Evolutionary conservation across 2,113 vertebrate genomes (phyloP), one percentile per base, ranked within the genome.

Genomic region (Silurus asotus): DNA sequence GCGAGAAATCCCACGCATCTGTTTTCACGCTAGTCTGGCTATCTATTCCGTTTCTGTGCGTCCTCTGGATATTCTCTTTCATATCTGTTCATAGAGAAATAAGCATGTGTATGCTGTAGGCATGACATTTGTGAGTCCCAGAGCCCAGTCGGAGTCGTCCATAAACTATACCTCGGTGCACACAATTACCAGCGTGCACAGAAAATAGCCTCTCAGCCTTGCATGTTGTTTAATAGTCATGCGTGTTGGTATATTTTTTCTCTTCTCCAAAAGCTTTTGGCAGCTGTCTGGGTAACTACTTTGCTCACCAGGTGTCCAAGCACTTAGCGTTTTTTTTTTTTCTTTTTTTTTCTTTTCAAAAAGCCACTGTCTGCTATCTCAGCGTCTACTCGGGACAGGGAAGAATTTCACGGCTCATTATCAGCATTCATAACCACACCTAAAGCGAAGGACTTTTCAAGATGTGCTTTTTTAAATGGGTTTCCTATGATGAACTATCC

Each of bases 371-470:
- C 76, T 87, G 83, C 81, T 78, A 84, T 82, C 78, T 85, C 84
- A 49, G 67, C 76, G 37, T 82, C 49, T 85, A 55, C 85, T 82
- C 53, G 28, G 74, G 84, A 80, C 82, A 82, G 67, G 76, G 87
- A 88, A 85, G 88, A 87, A 90, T 90, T 88, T 91, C 80, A 89
- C 82, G 87, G 88, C 87, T 91, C 90, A 91, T 92, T 90, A 89
- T 85, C 76, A 86, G 87, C 67, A 78, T 83, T 89, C 87, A 91
- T 88, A 88, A 87, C 88, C 84, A 86, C 85, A 85, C 89, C 85
- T 88, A 87, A 86, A 80, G 86, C 84, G 88, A 90, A 90, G 87
- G 89, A 87, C 88, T 90, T 92, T 91, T 90, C 90, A 92, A 91
- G 87, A 89, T 92, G 90, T 89, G 83, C 87, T 89, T 87, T 88